Base-by-base conservation (phyloP, 2,113 vertebrate genomes). In the Donacobius atricapilla region DNA sequence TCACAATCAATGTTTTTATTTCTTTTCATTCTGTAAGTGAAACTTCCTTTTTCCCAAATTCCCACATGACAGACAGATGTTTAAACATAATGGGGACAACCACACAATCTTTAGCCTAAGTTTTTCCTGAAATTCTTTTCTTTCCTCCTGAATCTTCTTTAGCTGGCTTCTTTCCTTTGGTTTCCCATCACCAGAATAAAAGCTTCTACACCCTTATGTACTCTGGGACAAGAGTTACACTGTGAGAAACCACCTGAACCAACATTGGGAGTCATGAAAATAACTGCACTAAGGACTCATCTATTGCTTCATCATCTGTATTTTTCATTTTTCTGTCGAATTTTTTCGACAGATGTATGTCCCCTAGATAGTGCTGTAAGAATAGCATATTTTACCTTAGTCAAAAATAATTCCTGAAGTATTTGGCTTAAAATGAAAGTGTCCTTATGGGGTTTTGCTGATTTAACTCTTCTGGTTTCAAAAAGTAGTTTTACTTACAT, bases 211-310 rank as follows among this genome's bases (percentile, higher is more conserved):
- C 47, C 39, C 9, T 68, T 63, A 30, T 33, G 20, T 79, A 75
- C 35, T 81, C 44, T 60, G 68, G 31, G 69, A 53, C 42, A 83
- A 86, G 75, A 83, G 42, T 69, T 92, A 54, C 9, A 11, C 68
- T 87, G 45, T 90, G 50, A 94, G 68, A 95, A 96, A 86, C 71
- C 89, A 90, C 89, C 86, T 94, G 92, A 95, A 93, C 93, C 76
- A 93, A 94, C 60, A 94, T 0, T 83, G 56, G 27, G 63, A 83
- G 47, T 75, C 35, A 56, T 66, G 83, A 78, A 96, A 92, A 83
- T 71, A 83, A 63, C 87, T 71, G 25, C 40, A n/a, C 42, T 89
- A 78, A 92, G 44, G 54, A 45, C 60, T 90, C 31, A 33, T 81
- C 89, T 78, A 23, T 60, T 78, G 77, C 61, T 92, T 93, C 80